A percentile compares a stretch with the other conserved stretches of the same genome.
Evolutionary conservation across 2,797 vertebrate genomes (phyloP).

Genomic region (Amazonetta brasiliensis): DNA sequence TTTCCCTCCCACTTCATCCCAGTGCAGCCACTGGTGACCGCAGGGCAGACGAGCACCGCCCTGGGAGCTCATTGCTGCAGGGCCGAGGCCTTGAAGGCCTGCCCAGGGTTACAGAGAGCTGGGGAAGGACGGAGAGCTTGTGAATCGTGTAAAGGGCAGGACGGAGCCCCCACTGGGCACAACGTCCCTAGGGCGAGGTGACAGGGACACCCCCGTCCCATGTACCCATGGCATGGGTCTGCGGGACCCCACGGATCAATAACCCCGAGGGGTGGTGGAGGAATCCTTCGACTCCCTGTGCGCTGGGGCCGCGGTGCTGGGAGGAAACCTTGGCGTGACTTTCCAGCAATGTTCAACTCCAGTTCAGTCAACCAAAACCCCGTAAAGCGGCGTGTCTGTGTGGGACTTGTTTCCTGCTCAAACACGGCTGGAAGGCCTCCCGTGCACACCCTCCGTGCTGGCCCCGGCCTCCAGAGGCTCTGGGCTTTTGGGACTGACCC

Average conservation of each 20-base stretch:
- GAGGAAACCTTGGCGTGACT: neutral
- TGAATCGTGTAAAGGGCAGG: neutral
- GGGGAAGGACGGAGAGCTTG: neutral
- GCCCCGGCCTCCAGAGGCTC: neutral
- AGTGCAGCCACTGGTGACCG: neutral
- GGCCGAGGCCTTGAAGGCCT: neutral
- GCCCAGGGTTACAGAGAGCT: neutral
- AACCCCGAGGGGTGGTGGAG: neutral
- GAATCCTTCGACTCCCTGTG: neutral
- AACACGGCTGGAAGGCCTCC: fast-evolving
- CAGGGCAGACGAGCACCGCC: neutral
- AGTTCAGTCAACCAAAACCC: neutral
- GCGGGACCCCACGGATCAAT: neutral
- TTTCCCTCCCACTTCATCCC: neutral
- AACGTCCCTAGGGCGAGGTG: fast-evolving
- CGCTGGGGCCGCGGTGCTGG: neutral
- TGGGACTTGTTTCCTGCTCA: neutral
- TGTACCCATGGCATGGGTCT: fast-evolving
- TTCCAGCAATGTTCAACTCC: neutral
- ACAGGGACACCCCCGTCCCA: neutral
- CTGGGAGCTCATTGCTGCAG: neutral
- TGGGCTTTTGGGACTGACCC: neutral
- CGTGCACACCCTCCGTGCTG: neutral
- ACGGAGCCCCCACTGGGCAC: neutral
- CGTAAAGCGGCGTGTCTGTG: neutral